Percentiles rank a stretch among this genome's conserved stretches.
Conservation (phyloP, 2,888 invertebrate genomes). For the Nemotelus pantherinus region DNA sequence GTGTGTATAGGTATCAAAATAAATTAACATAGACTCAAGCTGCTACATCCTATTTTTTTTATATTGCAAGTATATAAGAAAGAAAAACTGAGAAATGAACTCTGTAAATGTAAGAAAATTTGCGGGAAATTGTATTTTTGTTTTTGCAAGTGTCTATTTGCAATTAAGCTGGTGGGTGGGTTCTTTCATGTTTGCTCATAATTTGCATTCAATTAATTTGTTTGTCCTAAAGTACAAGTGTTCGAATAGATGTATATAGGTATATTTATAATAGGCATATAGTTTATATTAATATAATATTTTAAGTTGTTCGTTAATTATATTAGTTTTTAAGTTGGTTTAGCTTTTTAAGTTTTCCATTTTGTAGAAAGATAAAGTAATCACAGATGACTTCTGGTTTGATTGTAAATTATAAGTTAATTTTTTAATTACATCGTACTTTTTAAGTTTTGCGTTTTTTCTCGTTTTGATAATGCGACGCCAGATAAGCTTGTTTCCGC, state of each 20-base stretch:
- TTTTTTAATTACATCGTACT: constrained; percentile 29
- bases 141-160: background rate
- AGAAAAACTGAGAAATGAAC: too few species aligned
- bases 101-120: constrained; percentile 2
- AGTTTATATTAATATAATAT: constrained; percentile 32
- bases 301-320: constrained; percentile 35
- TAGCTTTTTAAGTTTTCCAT: constrained; percentile 35
- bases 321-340: constrained; percentile 22
- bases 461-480: background rate
- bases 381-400: constrained; percentile 42
- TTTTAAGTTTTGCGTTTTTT: background rate
- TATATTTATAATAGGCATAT: constrained; percentile 27
- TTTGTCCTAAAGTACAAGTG: constrained; percentile 3
- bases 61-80: too few species aligned
- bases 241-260: constrained; percentile 30
- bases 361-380: constrained; percentile 43
- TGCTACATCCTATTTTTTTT: background rate
- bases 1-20: constrained; percentile 13
- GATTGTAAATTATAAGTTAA: constrained; percentile 41
- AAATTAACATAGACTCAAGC: constrained; percentile 20
- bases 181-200: constrained; percentile 20
- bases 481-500: constrained; percentile 5
- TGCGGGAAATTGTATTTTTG: background rate
- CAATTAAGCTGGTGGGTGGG: constrained; percentile 35
- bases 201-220: constrained; percentile 5